These are phyloP conservation scores for Pseudoatta argentina DNA, from an alignment of 1,140 invertebrate species.

Conservation along the genomic window DNA sequence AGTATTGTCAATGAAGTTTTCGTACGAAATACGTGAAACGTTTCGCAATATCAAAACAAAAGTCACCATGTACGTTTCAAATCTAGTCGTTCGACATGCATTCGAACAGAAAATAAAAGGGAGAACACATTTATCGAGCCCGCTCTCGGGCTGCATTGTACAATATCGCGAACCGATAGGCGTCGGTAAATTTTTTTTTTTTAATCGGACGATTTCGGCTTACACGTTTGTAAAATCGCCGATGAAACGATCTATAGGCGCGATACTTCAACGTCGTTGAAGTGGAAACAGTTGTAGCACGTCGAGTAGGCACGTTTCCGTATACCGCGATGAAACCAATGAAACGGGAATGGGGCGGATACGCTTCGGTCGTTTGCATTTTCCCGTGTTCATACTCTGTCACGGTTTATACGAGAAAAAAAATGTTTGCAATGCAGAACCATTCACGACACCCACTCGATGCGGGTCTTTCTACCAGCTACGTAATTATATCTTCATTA, in stretches of 20 bases:
- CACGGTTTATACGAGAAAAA: slow-evolving; percentile 36
- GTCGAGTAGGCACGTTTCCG: slow-evolving; percentile 70
- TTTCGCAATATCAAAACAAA: slow-evolving; percentile 43
- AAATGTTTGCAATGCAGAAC: slow-evolving; percentile 40
- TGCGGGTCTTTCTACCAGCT: background rate
- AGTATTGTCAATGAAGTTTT: slow-evolving; percentile 35
- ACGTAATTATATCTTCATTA: background rate
- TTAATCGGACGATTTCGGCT: slow-evolving; percentile 64
- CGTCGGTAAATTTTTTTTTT: slow-evolving; percentile 23
- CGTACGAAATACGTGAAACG: slow-evolving; percentile 23
- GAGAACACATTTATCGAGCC: slow-evolving; percentile 57
- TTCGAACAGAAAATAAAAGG: slow-evolving; percentile 59
- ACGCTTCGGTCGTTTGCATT: slow-evolving; percentile 55
- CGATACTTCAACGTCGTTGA: slow-evolving; percentile 67
- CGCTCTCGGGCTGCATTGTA: slow-evolving; percentile 59
- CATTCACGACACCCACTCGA: background rate
- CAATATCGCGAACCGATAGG: slow-evolving; percentile 55
- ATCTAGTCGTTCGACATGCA: slow-evolving; percentile 58
- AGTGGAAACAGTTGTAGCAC: slow-evolving; percentile 70
- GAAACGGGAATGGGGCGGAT: slow-evolving; percentile 36
- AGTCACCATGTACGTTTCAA: slow-evolving; percentile 53
- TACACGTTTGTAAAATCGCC: slow-evolving; percentile 72
- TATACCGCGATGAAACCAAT: slow-evolving; percentile 68
- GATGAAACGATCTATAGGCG: slow-evolving; percentile 69
- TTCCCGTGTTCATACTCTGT: slow-evolving; percentile 56